A percentile compares a stretch with the other conserved stretches of the same genome.
phyloP scores from a whole-genome alignment of 2,797 vertebrate species.

The Momotus momota region DNA sequence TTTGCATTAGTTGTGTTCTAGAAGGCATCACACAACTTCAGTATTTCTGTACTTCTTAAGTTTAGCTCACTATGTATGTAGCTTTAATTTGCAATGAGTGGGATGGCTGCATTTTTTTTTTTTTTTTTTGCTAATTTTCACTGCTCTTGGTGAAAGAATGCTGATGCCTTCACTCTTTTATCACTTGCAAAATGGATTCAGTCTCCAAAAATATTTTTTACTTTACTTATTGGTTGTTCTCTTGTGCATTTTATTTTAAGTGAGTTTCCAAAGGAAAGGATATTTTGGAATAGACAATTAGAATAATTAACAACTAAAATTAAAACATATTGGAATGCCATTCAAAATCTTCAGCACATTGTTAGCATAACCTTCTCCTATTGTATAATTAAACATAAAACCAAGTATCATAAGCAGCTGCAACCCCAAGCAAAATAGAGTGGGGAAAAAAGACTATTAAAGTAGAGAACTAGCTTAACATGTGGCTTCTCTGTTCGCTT shows the following conservation, averaged over 20 bases:
- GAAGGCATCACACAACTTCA: neutral
- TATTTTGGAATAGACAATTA: neutral
- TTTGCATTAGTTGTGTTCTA: neutral
- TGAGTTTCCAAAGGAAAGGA: neutral
- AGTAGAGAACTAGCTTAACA: neutral
- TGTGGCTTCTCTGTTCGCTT: neutral
- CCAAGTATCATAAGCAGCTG: neutral
- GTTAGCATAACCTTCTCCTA: neutral
- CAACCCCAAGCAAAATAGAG: neutral
- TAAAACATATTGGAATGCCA: neutral
- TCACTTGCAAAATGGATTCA: neutral
- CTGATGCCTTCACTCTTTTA: neutral
- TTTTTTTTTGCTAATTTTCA: neutral
- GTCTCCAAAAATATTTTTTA: neutral
- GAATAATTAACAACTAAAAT: neutral
- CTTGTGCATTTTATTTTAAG: neutral
- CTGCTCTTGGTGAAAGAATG: neutral
- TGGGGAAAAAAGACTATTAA: fast-evolving
- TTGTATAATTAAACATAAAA: neutral
- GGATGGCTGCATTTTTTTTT: neutral
- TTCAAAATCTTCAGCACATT: neutral
- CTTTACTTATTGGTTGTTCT: neutral
- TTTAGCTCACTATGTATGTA: fast-evolving
- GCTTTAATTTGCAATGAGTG: neutral
- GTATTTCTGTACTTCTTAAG: too few species aligned